Conservation (phyloP, 2,113 vertebrate species). For the Kryptolebias marmoratus region DNA sequence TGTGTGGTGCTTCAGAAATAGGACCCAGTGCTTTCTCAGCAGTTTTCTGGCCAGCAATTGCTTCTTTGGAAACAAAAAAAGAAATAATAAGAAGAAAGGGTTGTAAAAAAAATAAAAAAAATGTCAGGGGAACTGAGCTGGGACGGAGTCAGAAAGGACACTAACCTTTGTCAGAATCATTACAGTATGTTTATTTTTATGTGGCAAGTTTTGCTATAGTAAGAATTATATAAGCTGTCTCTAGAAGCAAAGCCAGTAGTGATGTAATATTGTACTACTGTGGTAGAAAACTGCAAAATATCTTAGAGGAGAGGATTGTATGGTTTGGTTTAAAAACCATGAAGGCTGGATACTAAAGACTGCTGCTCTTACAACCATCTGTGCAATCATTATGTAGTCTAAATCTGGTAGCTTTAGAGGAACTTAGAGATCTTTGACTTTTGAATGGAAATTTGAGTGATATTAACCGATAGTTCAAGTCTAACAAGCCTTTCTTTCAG, state of each 20-base stretch:
- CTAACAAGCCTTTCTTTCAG: too few species aligned
- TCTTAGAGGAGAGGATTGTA: too few species aligned
- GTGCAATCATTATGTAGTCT: not conserved
- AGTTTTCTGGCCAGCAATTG: slow-evolving; percentile 39
- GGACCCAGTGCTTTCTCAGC: slow-evolving; percentile 55
- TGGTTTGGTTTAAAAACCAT: not conserved
- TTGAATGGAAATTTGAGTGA: too few species aligned
- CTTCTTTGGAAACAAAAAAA: slow-evolving; percentile 11
- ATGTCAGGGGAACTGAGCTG: slow-evolving; percentile 3
- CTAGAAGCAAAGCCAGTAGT: not conserved
- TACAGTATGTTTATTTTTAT: not conserved
- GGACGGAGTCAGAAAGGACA: not conserved
- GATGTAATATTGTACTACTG: too few species aligned
- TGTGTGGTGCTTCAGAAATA: slow-evolving; percentile 46
- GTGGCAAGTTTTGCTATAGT: not conserved
- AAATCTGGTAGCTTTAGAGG: too few species aligned
- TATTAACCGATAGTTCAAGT: too few species aligned
- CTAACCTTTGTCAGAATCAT: not conserved
- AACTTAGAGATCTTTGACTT: too few species aligned
- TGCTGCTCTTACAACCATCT: not conserved
- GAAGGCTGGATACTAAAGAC: not conserved
- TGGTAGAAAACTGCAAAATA: too few species aligned
- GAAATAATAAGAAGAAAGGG: not conserved
- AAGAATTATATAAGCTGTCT: slow-evolving; percentile 13
- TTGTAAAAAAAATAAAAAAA: not conserved